Conservation (phyloP, 2,113 vertebrate genomes). For the Craseonycteris thonglongyai region DNA sequence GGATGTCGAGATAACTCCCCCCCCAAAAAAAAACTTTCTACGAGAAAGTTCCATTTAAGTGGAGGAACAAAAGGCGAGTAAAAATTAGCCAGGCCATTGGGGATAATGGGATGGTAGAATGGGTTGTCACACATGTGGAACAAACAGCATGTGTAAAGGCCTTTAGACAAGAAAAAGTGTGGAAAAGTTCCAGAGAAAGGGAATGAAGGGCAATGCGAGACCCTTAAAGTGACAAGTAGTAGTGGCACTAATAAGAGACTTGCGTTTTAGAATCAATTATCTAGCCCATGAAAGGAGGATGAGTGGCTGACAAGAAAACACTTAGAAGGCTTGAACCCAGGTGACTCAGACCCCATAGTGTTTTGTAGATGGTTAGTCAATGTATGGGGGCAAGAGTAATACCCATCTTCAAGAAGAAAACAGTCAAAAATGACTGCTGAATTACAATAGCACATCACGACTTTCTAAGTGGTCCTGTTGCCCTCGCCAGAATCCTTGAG, state of each 20-base stretch:
- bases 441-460: neutral
- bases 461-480: neutral
- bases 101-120: neutral
- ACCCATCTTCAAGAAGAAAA: neutral
- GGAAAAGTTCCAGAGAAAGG: neutral
- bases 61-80: neutral
- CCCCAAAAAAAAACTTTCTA: no score
- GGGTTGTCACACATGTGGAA: neutral
- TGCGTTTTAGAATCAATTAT: neutral
- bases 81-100: neutral
- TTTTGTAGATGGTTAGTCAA: neutral
- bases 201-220: neutral
- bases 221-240: neutral
- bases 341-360: neutral
- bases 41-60: neutral
- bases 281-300: neutral
- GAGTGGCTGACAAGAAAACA: neutral
- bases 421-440: neutral
- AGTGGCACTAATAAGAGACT: neutral
- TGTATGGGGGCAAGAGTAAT: neutral
- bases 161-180: neutral
- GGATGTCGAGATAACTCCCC: neutral
- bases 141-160: neutral
- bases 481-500: neutral
- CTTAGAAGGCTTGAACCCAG: neutral